Percentiles rank a stretch among this genome's conserved stretches.
phyloP scores from a whole-genome alignment of 1,140 invertebrate species.

The Harpegnathos saltator region DNA sequence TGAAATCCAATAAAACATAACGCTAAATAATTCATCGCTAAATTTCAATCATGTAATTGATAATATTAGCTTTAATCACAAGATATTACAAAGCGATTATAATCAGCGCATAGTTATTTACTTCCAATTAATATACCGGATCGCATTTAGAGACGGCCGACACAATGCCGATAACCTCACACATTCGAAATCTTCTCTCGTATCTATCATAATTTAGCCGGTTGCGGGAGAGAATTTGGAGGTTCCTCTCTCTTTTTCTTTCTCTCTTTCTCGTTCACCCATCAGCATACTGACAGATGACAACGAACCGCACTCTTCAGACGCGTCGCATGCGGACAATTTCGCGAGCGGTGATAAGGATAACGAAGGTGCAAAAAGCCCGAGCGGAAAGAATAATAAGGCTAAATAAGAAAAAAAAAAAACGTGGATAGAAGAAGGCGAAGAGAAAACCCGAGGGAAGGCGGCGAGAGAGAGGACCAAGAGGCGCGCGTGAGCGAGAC shows the following conservation, averaged over 20 bases:
- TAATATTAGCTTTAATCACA: constrained; percentile 55
- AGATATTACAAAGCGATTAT: constrained; percentile 55
- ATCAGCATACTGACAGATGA: neutral
- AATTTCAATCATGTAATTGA: constrained; percentile 38
- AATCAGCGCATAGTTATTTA: constrained; percentile 43
- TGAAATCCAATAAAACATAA: constrained; percentile 5
- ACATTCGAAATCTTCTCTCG: neutral
- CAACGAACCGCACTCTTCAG: neutral
- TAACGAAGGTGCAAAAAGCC: constrained; percentile 2
- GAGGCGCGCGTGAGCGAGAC: constrained; percentile 16
- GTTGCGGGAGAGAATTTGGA: neutral
- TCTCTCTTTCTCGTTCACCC: neutral
- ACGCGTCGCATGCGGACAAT: too few relatives aligned
- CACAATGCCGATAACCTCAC: neutral
- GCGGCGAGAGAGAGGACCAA: neutral
- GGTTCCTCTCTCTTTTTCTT: neutral
- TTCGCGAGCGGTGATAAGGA: constrained; percentile 20
- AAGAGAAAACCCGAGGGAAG: neutral
- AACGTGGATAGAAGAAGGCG: neutral
- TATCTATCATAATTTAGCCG: neutral
- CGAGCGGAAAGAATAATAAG: constrained; percentile 26
- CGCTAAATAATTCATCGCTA: constrained; percentile 42
- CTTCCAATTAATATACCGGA: constrained; percentile 41
- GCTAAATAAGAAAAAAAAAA: constrained; percentile 6
- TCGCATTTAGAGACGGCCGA: neutral